Base-by-base conservation (phyloP, 2,113 vertebrate species). In the Montifringilla adamsi region DNA sequence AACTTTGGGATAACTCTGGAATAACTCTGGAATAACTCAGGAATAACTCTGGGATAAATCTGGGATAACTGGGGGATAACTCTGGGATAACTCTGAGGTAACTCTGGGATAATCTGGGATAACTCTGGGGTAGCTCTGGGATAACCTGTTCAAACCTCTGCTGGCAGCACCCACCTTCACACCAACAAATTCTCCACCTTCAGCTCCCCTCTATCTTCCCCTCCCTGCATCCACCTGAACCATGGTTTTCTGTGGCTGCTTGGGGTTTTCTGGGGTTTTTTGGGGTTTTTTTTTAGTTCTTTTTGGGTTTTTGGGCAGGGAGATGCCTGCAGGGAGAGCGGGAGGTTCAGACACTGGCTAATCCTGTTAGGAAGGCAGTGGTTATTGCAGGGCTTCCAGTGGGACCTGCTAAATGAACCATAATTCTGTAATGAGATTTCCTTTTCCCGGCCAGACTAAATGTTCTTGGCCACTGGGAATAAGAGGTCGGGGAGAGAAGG, bases 391-490 rank as follows among this genome's bases (percentile, higher is more conserved):
- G 69, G 92, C 95, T 97, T 96, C 91, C 96, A 93, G 76, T 92
- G 95, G 96, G 96, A 96, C 89, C 75, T 82, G 92, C 93, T 96
- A 95, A 97, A 97, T 59, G 91, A 97, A 69, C 92, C 16, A 0
- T 97, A 97, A 97, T 97, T 95, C 73, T 31, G 80, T 96, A 96
- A 97, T 97, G 88, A 69, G 60, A 94, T 97, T 97, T 98, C 96
- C 97, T 96, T 83, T 92, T 95, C 96, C 69, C 44, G 92, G 92
- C 89, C 95, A 88, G 95, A 85, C 96, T 87, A 87, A 91, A 90
- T 83, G 93, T 84, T 96, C 96, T 74, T 8, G 88, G 82, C 97
- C 95, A 92, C 39, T 85, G 73, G 89, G 92, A 95, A 92, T 97
- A 94, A 33, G 67, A 91, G 94, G 35, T 26, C 2, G 41, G 35